Percentiles rank a stretch among this genome's conserved stretches.
Conservation (phyloP, 2,113 vertebrate genomes). For the Panthera tigris region DNA sequence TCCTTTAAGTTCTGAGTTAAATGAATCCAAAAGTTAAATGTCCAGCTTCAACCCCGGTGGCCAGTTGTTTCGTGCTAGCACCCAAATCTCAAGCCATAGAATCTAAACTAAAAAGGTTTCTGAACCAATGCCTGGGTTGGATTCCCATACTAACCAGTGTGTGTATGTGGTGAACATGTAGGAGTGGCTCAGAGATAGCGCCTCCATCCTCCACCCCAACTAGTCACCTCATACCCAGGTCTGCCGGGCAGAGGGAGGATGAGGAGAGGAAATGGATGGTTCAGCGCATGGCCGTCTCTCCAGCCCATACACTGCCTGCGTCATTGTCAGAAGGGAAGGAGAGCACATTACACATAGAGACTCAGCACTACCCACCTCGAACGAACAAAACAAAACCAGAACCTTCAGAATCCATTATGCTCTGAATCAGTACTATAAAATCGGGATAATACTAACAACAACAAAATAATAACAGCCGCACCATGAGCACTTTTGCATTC, state of each 20-base stretch:
- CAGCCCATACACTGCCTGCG: rapidly evolving
- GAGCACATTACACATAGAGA: background rate
- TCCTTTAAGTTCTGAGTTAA: background rate
- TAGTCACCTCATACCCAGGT: rapidly evolving
- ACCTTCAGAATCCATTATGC: background rate
- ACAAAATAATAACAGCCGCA: background rate
- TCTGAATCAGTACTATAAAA: slow-evolving; percentile 17
- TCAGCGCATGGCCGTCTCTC: rapidly evolving
- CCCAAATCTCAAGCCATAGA: background rate
- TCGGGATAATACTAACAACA: background rate
- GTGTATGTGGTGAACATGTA: rapidly evolving
- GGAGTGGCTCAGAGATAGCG: background rate
- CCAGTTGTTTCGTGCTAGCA: background rate
- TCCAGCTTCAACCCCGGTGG: background rate
- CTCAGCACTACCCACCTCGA: background rate
- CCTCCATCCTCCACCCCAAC: rapidly evolving
- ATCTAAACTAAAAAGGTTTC: background rate
- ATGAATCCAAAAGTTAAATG: background rate
- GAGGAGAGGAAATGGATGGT: background rate
- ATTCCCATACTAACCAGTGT: background rate
- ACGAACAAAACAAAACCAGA: background rate
- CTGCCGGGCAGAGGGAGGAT: background rate
- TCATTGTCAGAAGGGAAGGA: background rate
- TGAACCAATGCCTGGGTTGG: background rate
- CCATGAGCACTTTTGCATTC: background rate